Evolutionary conservation across 1,140 invertebrate genomes (phyloP).

Genomic region (Meloidogyne floridensis): DNA sequence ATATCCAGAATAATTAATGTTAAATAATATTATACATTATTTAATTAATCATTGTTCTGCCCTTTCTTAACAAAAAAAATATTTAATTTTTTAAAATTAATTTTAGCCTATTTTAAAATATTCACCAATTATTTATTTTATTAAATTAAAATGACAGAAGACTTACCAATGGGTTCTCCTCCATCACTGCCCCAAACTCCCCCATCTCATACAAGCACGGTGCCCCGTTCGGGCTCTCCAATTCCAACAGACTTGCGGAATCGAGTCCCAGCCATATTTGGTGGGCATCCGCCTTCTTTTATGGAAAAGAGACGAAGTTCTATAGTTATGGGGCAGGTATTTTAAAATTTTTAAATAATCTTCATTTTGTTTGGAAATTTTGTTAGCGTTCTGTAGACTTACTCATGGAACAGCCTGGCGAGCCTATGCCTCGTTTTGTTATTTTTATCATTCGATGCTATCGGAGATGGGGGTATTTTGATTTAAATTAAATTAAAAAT

Average conservation of each 20-base stretch:
- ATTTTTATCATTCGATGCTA: slow-evolving; percentile 56
- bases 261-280: slow-evolving; percentile 2
- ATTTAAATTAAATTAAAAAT: slow-evolving; percentile 53
- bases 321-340: slow-evolving; percentile 32
- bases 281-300: slow-evolving; percentile 14
- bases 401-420: slow-evolving; percentile 30
- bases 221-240: background rate
- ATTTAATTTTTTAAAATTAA: too few relatives aligned
- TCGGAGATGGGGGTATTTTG: slow-evolving; percentile 59
- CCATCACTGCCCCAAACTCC: background rate
- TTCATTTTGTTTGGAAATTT: background rate
- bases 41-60: too few relatives aligned
- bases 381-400: slow-evolving; percentile 29
- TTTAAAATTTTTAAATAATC: background rate
- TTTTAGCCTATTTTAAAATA: too few relatives aligned
- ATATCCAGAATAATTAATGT: too few relatives aligned
- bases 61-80: too few relatives aligned
- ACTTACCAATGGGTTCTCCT: slow-evolving; percentile 5
- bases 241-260: slow-evolving; percentile 8
- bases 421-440: slow-evolving; percentile 58
- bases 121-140: too few relatives aligned
- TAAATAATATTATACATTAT: too few relatives aligned
- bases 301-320: slow-evolving; percentile 28
- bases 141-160: background rate
- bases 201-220: background rate